Conservation (phyloP, 2,797 vertebrate genomes). For the Siniperca scherzeri region DNA sequence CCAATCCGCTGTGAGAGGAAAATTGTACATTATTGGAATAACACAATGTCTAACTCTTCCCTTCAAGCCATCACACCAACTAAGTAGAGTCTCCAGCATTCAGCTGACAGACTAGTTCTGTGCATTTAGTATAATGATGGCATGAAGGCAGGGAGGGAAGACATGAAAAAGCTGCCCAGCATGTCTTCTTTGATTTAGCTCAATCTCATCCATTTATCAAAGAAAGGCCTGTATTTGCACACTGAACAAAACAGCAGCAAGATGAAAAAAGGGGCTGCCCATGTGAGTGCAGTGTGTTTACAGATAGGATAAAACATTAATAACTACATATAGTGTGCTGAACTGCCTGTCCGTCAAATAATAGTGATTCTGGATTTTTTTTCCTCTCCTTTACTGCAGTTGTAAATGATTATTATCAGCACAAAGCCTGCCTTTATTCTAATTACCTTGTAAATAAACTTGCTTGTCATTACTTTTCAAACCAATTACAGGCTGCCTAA, state of each 20-base stretch:
- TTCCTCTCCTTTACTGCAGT: conserved; percentile 57
- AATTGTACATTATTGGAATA: conserved; percentile 67
- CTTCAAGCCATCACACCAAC: conserved; percentile 62
- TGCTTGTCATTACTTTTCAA: conserved; percentile 91
- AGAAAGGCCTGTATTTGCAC: conserved; percentile 73
- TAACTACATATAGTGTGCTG: conserved; percentile 64
- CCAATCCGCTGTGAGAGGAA: conserved; percentile 58
- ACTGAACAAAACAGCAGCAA: conserved; percentile 71
- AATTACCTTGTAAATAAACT: conserved; percentile 92
- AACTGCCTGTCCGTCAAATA: conserved; percentile 73
- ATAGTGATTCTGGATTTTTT: conserved; percentile 50
- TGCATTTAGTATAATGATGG: conserved; percentile 77
- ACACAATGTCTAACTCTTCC: conserved; percentile 64
- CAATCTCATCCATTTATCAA: conserved; percentile 81
- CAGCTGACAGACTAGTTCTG: conserved; percentile 74
- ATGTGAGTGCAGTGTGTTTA: conserved; percentile 64
- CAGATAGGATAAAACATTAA: conserved; percentile 67
- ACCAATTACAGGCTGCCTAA: conserved; percentile 91
- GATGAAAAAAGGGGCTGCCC: conserved; percentile 52
- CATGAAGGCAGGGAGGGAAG: conserved; percentile 62
- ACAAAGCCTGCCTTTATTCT: conserved; percentile 88
- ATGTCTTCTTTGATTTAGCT: conserved; percentile 76
- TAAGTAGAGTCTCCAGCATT: conserved; percentile 62
- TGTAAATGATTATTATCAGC: conserved; percentile 89
- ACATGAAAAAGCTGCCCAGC: conserved; percentile 76